phyloP scores from a whole-genome alignment of 2,113 vertebrate genomes.

The Mellivora capensis region DNA sequence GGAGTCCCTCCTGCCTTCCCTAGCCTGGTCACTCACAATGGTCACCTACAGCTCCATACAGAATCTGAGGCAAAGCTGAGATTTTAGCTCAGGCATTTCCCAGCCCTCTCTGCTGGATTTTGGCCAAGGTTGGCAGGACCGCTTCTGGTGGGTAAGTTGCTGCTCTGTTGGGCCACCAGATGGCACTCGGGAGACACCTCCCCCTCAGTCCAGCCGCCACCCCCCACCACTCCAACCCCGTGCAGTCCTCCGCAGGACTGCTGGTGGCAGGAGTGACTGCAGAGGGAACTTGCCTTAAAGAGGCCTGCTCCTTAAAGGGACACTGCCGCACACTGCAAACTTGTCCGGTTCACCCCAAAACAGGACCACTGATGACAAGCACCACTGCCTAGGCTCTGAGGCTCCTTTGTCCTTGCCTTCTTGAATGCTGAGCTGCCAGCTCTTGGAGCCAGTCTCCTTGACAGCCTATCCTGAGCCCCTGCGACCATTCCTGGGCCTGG shows the following conservation, averaged over 20 bases:
- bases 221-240: rapidly evolving
- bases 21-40: background rate
- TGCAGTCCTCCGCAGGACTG: background rate
- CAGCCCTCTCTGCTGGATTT: rapidly evolving
- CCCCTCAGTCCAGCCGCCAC: too few species aligned
- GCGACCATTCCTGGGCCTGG: background rate
- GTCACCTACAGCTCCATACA: background rate
- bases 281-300: constrained; percentile 63
- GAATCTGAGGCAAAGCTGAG: background rate
- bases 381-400: background rate
- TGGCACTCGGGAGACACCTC: constrained; percentile 38
- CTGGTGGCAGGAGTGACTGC: constrained; percentile 26
- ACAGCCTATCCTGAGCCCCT: background rate
- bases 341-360: background rate
- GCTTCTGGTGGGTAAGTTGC: background rate
- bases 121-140: background rate
- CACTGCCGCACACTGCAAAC: background rate
- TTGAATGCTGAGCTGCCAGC: background rate
- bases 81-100: background rate
- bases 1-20: background rate
- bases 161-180: constrained; percentile 40
- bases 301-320: constrained; percentile 70
- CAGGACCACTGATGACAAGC: background rate
- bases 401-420: background rate
- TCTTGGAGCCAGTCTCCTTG: background rate